Base-by-base conservation (phyloP, 2,888 invertebrate species). In the Habroteleia sp. region DNA sequence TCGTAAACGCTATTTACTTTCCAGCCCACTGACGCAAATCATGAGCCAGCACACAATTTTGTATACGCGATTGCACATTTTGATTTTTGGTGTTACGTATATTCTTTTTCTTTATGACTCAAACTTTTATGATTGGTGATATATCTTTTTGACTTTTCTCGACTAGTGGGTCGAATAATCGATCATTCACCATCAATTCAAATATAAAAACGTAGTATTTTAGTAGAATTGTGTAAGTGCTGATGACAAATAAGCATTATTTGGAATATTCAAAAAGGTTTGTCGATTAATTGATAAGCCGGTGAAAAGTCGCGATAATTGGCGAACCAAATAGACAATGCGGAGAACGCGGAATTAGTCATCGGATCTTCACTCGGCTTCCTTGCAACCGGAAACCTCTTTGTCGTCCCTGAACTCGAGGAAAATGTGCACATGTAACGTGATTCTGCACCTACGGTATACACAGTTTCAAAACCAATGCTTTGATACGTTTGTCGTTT, bases 311-410 rank as follows among this genome's bases (percentile, higher is more conserved):
- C 39, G 20, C 13, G 33, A 31, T 66, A 54, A 66, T 63, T 71
- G 50, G 29, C 42, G 31, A 17, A 39, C 27, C 20, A 8, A 31
- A 23, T 16, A 54, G 25, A 73, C 65, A 74, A 60, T 62, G 54
- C 16, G 8, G 25, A 39, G 50, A 69, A 42, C 69, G 69, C 69
- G 69, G 69, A 69, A 63, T 74, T 65, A 74, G 50, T 58, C 63
- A 52, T 69, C 68, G 74, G 74, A 69, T 69, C 56, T 74, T 74
- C 74, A 74, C 69, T 69, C 58, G 74, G 69, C 52, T 74, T 74
- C 25, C 69, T 48, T 50, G 56, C 50, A 7, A n/a, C 68, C 68
- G 74, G 74, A 74, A 74, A 33, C n/a, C 23, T 56, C 35, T 74
- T 54, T 63, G 69, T 74, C 52, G 74, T 63, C 58, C 63, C 27